Base-by-base conservation (phyloP, 2,797 vertebrate species). In the Bryconaethiops microstoma region DNA sequence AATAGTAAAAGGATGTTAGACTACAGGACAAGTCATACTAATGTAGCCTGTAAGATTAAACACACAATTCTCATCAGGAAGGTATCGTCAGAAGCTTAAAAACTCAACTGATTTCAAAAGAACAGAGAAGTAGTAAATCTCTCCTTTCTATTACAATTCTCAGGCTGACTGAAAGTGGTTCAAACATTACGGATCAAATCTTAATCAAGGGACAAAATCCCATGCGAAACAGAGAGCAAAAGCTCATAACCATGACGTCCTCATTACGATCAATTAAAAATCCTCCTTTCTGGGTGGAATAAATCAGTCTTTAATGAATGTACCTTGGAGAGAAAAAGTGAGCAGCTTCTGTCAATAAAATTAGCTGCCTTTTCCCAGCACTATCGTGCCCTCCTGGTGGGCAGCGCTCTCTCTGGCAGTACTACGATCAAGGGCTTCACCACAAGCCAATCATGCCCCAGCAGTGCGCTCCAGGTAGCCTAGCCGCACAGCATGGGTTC, bases 401-500 rank as follows among this genome's bases (percentile, higher is more conserved):
- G 82, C 67, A 60, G n/a, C 17, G 52, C 25, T 80, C 54, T 48
- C 74, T 82, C 17, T 73, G 69, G 57, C 71, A 74, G 55, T 74
- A 73, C 52, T 52, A 57, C 76, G 85, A 88, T 88, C 84, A 88
- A 85, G 79, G 68, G 63, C 74, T 77, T 84, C n/a, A 29, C 55
- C 78, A 78, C 60, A 81, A 85, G 81, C 83, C 83, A 78, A 83
- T 86, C 85, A 85, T 14, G 64, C 64, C 74, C 76, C 59, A 60
- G 76, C 71, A 55, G 67, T 8, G 74, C 71, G 76, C 57, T 50
- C 62, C 81, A 74, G 83, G 82, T 71, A 75, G 81, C 67, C 76
- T 80, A 23, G 62, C 71, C 21, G 64, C 74, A 67, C 81, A 84
- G 67, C 67, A 52, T 75, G 77, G 65, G 82, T 42, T 77, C 52